Base-by-base conservation (phyloP, 1,140 invertebrate genomes). In the Psix sp. region DNA sequence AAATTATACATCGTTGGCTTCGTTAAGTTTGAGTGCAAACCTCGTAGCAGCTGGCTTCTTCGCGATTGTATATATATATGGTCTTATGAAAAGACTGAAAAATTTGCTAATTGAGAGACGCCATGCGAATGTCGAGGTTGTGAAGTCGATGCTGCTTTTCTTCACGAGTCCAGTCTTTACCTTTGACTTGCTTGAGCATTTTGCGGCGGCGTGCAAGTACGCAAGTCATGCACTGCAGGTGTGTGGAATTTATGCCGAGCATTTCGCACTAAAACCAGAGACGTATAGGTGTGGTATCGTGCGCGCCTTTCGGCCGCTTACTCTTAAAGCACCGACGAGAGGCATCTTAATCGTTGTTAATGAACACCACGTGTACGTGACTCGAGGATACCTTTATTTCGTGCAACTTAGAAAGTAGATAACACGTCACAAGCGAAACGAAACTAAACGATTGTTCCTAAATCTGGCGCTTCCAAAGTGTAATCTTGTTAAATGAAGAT, bases 281-380 rank as follows among this genome's bases (percentile, higher is more conserved):
- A 57, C 49, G 72, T 31, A 43, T 59, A 76, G 74, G 68, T 65
- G 65, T 65, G 70, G 68, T 73, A 68, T 68, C 59, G 56, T 66
- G 72, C 72, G 63, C 63, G 52, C 70, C 59, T 65, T 68, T 73
- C 46, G 46, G 62, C 21, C 72, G 71, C 60, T 63, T 46, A 56
- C 70, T 63, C 36, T 68, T 71, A 60, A 71, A 62, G 57, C 52
- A 42, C 63, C 71, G 71, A 67, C 71, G 72, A 60, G 76, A 70
- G 60, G 76, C 79, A 79, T 79, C 77, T 80, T 80, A 80, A 83
- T 83, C 73, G 71, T 54, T 59, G 71, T 74, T 81, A 82, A 83
- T 81, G 78, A 85, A 82, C 79, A 73, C 62, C 73, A 46, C 43
- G 49, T 57, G 31, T 68, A 62, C 66, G 65, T 71, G 72, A 77